Evolutionary conservation across 2,888 invertebrate genomes (phyloP), one percentile per base, ranked within the genome.

Genomic region (Aspidiotus rigidus): DNA sequence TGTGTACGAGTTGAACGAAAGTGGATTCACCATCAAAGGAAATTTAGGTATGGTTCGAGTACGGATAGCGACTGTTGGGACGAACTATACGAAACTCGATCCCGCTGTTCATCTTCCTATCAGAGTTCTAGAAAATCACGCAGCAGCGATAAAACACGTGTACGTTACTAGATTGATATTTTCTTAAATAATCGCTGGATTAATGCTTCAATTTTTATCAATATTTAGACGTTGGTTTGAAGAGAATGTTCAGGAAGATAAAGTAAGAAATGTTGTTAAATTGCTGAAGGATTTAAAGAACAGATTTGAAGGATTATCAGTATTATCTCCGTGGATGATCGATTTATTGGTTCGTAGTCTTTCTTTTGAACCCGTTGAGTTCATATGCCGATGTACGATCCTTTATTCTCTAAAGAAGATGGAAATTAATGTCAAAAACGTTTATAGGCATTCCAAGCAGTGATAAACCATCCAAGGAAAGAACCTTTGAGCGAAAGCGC

Each of bases 181-280:
- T 11, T 57, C 15, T 9, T 28, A 2, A 55, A 40, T 55, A 13
- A 11, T 60, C 6, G 13, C 28, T 13, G 39, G 15, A 1, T 16
- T 56, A 56, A n/a, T 56, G 1, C 17, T 56, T 56, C 13, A 56
- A 16, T 56, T 59, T 39, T 17, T 13, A 3, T 55, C 56, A 9
- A 13, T 59, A 59, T 74, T 15, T 72, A 79, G 93, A 71, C 86
- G 95, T 41, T 99, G 98, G 98, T 97, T 97, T 78, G 97, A 97
- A 77, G 97, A 97, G 78, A 95, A 96, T 76, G 95, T 94, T 0
- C 94, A 93, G 77, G 96, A 97, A 78, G 95, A 96, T 7, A 93
- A 93, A 28, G 93, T 97, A 71, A 96, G 96, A 83, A 92, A 93
- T 7, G 80, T 99, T 13, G 95, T 98, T 74, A 86, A 98, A 2